Evolutionary conservation across 2,113 vertebrate species (phyloP), one percentile per base, ranked within the genome.

Genomic region (Cygnus atratus): DNA sequence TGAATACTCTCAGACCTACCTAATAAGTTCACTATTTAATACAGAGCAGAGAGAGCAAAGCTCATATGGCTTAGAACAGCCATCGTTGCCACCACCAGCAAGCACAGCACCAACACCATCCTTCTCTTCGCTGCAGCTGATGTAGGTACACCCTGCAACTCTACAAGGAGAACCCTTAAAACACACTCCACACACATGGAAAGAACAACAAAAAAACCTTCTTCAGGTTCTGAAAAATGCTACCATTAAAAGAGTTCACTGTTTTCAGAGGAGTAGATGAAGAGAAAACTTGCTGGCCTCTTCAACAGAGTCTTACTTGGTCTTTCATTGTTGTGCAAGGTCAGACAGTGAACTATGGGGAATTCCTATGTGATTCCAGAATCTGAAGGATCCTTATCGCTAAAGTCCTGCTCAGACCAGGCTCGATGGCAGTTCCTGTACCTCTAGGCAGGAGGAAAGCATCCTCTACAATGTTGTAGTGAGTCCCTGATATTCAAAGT

Each of bases 391-490:
- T n/a, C 9, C 18, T 92, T 39, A 61, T 22, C 44, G 50, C 29
- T 74, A 7, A 84, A 84, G 43, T 16, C 7, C 2, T 52, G 26
- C 50, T 81, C n/a, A 48, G 50, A 81, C 18, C n/a, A 62, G 24
- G 20, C 44, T 35, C 1, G 0, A 68, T 6, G 35, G 46, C 11
- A 29, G n/a, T 14, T 67, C 33, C 17, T 25, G 2, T 61, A 37
- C 24, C 61, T 75, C 44, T 44, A 70, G 39, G 31, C 15, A 4
- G 65, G 35, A 67, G 43, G n/a, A 81, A 72, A 57, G 15, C 57
- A 39, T 18, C n/a, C 39, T 61, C 39, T 66, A 0, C 48, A 92
- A 66, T 9, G 28, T 16, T 54, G 37, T 8, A 71, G 20, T 11
- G 35, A 41, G 17, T 44, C 44, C 61, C 35, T 37, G 58, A 77